A percentile compares a stretch with the other conserved stretches of the same genome.
Conservation (phyloP, 2,113 vertebrate genomes). For the Rhabdomys dilectus region DNA sequence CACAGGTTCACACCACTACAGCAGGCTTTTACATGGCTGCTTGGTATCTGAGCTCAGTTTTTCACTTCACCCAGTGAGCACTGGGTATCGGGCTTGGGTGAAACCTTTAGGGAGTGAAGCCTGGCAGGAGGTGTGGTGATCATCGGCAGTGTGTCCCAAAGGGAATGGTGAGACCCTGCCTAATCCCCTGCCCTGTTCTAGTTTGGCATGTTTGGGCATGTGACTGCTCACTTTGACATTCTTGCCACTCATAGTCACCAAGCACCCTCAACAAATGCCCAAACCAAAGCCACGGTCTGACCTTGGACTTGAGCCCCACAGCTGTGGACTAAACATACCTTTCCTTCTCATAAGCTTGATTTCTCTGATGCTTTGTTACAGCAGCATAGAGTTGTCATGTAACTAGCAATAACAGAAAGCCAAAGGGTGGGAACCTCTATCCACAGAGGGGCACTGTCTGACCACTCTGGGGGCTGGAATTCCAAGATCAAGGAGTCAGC, state of each 20-base stretch:
- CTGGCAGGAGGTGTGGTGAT: neutral
- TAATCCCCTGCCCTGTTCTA: neutral
- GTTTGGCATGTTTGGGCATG: too few species aligned
- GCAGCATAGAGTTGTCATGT: neutral
- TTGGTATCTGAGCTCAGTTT: neutral
- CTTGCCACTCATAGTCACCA: neutral
- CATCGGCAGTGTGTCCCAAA: neutral
- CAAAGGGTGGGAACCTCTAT: rapidly evolving
- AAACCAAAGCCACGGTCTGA: neutral
- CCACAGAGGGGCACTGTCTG: neutral
- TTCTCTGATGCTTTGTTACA: neutral
- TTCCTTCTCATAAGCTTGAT: neutral
- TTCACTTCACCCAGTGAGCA: neutral
- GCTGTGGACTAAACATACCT: neutral
- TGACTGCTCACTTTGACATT: neutral
- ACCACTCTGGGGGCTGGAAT: neutral
- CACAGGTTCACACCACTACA: neutral
- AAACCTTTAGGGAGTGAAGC: neutral
- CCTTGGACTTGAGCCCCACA: neutral
- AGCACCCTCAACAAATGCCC: neutral
- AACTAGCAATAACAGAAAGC: neutral
- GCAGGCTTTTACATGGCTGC: neutral
- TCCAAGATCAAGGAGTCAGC: neutral
- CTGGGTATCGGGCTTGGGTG: neutral
- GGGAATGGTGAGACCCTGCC: neutral